Conservation (phyloP, 2,888 invertebrate genomes). For the Nephrotoma flavescens region DNA sequence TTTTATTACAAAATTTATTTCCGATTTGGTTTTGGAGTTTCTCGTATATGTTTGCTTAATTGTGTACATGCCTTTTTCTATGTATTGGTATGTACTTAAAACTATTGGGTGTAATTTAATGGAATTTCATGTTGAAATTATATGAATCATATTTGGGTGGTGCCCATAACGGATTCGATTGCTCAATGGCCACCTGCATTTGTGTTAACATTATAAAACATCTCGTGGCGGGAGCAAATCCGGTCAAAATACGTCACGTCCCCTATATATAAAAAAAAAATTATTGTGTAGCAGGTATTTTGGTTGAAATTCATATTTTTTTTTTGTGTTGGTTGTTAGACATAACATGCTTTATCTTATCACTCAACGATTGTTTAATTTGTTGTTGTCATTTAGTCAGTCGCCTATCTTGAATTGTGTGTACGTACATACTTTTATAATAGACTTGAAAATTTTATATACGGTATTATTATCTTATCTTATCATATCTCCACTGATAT, state of each 20-base stretch:
- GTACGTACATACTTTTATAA: not conserved
- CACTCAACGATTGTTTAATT: not conserved
- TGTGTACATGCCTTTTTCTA: not conserved
- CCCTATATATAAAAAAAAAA: not conserved
- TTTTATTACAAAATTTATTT: not conserved
- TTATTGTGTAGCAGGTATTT: not conserved
- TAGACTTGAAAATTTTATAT: not conserved
- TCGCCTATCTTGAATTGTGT: not conserved
- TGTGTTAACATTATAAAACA: too few relatives aligned
- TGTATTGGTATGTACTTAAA: too few relatives aligned
- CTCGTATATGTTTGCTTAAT: not conserved
- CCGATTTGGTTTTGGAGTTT: not conserved
- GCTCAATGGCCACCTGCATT: too few relatives aligned
- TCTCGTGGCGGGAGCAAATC: not conserved
- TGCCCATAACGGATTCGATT: too few relatives aligned
- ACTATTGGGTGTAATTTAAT: too few relatives aligned
- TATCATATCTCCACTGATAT: not conserved
- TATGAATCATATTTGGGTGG: not conserved
- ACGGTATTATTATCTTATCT: not conserved
- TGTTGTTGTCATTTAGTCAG: not conserved
- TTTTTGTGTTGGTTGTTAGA: not conserved
- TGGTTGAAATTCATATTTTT: not conserved
- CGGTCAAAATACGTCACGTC: not conserved
- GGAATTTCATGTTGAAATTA: not conserved
- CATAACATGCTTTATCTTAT: not conserved